Evolutionary conservation across 2,888 invertebrate species (phyloP).

Genomic region (Dynastes maya): DNA sequence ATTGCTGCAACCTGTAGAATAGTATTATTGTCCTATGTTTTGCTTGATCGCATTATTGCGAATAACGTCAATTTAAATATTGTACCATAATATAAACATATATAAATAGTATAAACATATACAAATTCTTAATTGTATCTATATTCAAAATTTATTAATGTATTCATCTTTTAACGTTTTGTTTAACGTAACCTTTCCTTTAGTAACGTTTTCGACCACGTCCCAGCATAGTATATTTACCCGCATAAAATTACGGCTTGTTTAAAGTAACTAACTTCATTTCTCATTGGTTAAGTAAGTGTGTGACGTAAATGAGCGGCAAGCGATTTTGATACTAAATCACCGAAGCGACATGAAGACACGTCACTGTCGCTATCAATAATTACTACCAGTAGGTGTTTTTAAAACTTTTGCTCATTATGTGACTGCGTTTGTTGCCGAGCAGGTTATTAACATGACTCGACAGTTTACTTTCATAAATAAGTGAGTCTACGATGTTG

Average conservation of each 20-base stretch:
- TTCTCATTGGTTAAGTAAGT: conserved; percentile 53
- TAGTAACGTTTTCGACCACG: no score
- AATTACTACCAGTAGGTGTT: conserved; percentile 52
- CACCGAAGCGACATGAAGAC: conserved; percentile 44
- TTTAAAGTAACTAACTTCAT: conserved; percentile 27
- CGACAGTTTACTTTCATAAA: conserved; percentile 60
- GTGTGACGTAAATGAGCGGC: conserved; percentile 47
- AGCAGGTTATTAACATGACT: conserved; percentile 60
- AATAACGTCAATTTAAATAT: no score
- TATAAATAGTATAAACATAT: no score
- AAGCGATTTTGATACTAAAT: conserved; percentile 52
- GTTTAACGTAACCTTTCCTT: no score
- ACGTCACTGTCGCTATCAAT: conserved; percentile 50
- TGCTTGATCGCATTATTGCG: no score
- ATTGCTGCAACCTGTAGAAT: no score
- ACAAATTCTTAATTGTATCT: no score
- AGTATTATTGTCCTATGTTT: no score
- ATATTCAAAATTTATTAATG: no score
- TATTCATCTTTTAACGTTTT: no score
- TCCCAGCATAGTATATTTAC: neutral
- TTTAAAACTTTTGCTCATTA: conserved; percentile 51
- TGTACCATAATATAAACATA: no score
- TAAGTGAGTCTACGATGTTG: conserved; percentile 47
- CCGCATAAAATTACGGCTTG: conserved; percentile 6
- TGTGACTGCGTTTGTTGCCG: conserved; percentile 51